Evolutionary conservation across 1,140 invertebrate species (phyloP), one percentile per base, ranked within the genome.

Genomic region (Drosophila varians): DNA sequence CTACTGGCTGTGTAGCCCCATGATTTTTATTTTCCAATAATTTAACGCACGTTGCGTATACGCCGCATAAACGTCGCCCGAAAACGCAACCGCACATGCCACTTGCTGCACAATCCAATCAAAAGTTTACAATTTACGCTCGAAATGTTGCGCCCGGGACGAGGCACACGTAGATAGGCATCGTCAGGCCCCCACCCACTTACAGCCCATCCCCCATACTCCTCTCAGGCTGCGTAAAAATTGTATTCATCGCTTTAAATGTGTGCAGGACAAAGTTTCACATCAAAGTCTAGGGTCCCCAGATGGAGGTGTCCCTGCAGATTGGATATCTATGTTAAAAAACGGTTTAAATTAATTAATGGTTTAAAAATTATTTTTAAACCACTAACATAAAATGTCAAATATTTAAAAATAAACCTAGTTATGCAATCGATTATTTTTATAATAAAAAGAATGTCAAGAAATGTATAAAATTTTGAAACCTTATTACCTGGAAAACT

Each of bases 61-160:
- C 58, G 78, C 42, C 12, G 69, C 55, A 45, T 78, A 55, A 53
- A 65, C 55, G 60, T 38, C 46, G 34, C 43, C 47, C 53, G 28
- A 66, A 73, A 71, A 54, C 62, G 48, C 62, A 75, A 61, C 49
- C 66, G 60, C 77, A 79, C 77, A 75, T 61, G 51, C 77, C 64
- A 83, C 74, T 77, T 77, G 74, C 70, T 78, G 78, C 79, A 80
- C 82, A 86, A 86, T 86, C 80, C 80, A 86, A 86, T 86, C 80
- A 86, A 86, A 86, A 86, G 80, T 86, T 86, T 86, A 82, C 76
- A 86, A 86, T 86, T 86, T 79, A 86, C 77, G 80, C 80, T 80
- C 46, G 73, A 87, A 87, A 86, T 86, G 77, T 77, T 66, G 58
- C 69, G 72, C 66, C 55, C 72, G 52, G 75, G 45, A 77, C 54